Percentiles rank a stretch among this genome's conserved stretches.
Conservation (phyloP, 2,888 invertebrate species). For the Hoplodrina ambigua region DNA sequence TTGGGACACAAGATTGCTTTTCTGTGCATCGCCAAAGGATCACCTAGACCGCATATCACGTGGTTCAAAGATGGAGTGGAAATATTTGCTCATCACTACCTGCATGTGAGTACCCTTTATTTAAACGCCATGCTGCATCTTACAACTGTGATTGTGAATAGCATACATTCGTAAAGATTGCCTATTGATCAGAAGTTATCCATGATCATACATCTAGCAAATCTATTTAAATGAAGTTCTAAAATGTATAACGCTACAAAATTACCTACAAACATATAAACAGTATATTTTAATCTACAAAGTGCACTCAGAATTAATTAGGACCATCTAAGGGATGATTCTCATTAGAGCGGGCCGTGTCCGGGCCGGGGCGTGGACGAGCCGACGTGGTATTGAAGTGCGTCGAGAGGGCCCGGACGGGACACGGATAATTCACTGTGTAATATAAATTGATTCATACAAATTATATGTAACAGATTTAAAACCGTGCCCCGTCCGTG, state of each 20-base stretch:
- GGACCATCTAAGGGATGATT: no score
- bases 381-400: no score
- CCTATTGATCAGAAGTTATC: neutral
- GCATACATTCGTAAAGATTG: neutral
- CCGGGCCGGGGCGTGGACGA: no score
- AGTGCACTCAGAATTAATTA: no score
- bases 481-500: no score
- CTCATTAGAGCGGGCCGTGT: no score
- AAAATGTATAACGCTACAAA: neutral
- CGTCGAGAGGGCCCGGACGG: no score
- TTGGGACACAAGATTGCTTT: slow-evolving; percentile 98
- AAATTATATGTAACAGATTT: no score
- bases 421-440: no score
- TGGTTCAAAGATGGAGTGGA: slow-evolving; percentile 99
- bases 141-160: neutral
- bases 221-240: neutral
- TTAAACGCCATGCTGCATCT: slow-evolving; percentile 1
- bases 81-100: slow-evolving; percentile 96
- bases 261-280: neutral
- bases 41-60: slow-evolving; percentile 97
- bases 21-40: slow-evolving; percentile 97
- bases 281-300: neutral
- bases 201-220: neutral
- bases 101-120: slow-evolving; percentile 92
- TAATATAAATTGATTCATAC: no score